Conservation (phyloP, 2,888 invertebrate species). For the Resseliella maxima region DNA sequence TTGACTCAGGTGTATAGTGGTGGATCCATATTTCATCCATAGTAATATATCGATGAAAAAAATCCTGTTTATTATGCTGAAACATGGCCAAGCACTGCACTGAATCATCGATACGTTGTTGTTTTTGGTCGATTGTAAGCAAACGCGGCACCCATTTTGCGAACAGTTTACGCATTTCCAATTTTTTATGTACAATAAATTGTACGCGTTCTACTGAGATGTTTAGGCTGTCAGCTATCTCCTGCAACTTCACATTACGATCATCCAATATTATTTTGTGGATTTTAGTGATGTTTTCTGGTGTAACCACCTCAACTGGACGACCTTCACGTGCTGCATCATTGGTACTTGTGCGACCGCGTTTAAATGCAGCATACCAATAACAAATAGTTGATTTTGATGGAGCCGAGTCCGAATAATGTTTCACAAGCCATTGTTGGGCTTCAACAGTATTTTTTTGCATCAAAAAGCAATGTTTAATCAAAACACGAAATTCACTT, state of each 20-base stretch:
- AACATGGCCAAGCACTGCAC: conserved; percentile 34
- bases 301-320: conserved; percentile 46
- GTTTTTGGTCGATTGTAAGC: conserved; percentile 55
- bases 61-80: conserved; percentile 3
- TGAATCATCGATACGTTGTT: background rate
- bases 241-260: conserved; percentile 43
- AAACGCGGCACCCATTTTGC: conserved; percentile 52
- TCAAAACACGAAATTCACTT: no score
- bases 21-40: conserved; percentile 56
- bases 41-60: conserved; percentile 42
- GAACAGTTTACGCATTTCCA: conserved; percentile 57
- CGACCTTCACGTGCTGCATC: background rate
- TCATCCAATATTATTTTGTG: conserved; percentile 8
- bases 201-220: conserved; percentile 58
- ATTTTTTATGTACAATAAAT: conserved; percentile 59
- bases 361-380: conserved; percentile 11
- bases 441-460: no score
- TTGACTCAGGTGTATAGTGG: conserved; percentile 55
- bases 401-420: background rate
- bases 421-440: no score
- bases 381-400: background rate
- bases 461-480: no score
- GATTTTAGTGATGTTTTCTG: conserved; percentile 55
- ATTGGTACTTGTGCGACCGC: background rate
- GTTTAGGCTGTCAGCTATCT: conserved; percentile 56